A percentile compares a stretch with the other conserved stretches of the same genome.
These are phyloP conservation scores for Aleiodes alternator DNA, from an alignment of 2,888 invertebrate genomes.

Conservation along the genomic window DNA sequence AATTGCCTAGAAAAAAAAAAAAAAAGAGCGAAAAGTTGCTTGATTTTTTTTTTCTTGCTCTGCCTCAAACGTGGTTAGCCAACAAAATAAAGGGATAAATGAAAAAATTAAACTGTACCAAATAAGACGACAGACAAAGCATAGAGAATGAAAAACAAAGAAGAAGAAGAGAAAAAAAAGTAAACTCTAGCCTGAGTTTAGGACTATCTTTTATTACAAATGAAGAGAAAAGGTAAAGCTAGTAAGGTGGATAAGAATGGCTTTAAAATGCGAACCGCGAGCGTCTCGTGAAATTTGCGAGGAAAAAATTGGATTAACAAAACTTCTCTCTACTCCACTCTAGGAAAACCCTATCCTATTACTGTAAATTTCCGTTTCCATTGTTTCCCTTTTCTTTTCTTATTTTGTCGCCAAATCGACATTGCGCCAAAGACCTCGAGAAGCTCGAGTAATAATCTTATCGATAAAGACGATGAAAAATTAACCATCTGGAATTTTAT, in stretches of 20 bases:
- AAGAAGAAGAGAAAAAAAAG: neutral
- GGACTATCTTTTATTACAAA: constrained; percentile 8
- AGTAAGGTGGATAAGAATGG: constrained; percentile 26
- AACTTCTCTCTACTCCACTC: constrained; percentile 44
- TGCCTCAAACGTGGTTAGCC: constrained; percentile 10
- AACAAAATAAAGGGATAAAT: constrained; percentile 35
- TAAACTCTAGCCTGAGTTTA: constrained; percentile 34
- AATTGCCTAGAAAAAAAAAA: too few relatives aligned
- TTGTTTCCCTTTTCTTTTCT: too few relatives aligned
- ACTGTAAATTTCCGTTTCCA: neutral
- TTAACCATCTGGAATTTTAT: neutral
- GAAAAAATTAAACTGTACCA: constrained; percentile 4
- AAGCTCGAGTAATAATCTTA: neutral
- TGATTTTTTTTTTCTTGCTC: neutral
- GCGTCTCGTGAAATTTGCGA: constrained; percentile 53
- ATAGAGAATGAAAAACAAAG: neutral
- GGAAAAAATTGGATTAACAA: constrained; percentile 57
- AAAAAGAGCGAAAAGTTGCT: constrained; percentile 49
- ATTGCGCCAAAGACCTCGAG: constrained; percentile 15
- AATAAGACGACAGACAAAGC: neutral
- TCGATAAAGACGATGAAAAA: neutral
- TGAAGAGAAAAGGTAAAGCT: neutral
- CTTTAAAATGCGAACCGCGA: constrained; percentile 48
- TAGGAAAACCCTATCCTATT: neutral
- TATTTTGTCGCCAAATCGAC: neutral